These are phyloP conservation scores for Tenrec ecaudatus DNA, from an alignment of 2,113 vertebrate genomes.

Conservation along the genomic window DNA sequence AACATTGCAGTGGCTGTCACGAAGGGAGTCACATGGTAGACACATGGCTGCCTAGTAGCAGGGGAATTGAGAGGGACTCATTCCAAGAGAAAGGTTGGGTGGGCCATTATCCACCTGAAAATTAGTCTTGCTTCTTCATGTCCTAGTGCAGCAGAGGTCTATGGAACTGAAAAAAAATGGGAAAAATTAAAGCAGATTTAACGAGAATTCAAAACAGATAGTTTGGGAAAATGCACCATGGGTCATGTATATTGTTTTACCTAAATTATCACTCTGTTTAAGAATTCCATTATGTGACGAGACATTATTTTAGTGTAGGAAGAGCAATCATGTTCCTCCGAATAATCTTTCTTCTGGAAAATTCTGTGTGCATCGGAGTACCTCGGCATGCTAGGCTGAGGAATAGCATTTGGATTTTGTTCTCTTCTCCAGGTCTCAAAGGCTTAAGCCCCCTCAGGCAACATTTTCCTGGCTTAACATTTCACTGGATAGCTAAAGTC, in stretches of 20 bases:
- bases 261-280: neutral
- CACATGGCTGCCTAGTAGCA: neutral
- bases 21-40: neutral
- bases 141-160: too few relatives aligned
- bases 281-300: neutral
- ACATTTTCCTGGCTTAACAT: constrained; percentile 1
- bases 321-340: constrained; percentile 4
- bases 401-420: neutral
- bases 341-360: neutral
- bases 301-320: neutral
- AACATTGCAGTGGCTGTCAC: neutral
- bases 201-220: constrained; percentile 5
- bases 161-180: neutral
- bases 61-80: neutral
- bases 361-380: neutral
- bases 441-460: neutral
- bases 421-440: neutral
- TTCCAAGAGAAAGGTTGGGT: neutral
- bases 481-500: neutral
- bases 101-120: neutral
- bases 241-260: neutral
- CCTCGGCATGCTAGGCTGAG: neutral
- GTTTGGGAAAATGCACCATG: neutral
- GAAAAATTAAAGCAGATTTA: neutral
- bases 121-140: neutral